Conservation (phyloP, 2,113 vertebrate genomes). For the Aix galericulata region DNA sequence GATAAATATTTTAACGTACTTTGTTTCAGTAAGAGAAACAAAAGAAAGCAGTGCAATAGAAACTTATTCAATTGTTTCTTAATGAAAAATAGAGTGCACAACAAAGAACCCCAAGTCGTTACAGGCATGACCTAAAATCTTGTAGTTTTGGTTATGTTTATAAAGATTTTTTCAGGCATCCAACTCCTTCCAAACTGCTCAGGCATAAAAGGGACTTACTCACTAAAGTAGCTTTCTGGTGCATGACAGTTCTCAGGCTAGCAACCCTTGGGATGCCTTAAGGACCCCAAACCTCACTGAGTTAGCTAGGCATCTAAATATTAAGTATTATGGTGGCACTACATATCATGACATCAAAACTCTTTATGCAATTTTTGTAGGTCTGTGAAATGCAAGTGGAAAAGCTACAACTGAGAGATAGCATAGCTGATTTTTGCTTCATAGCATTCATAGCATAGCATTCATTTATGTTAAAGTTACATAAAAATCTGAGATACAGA, state of each 20-base stretch:
- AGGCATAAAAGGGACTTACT: neutral
- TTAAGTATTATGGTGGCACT: neutral
- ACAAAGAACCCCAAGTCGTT: neutral
- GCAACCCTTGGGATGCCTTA: neutral
- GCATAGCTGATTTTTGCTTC: neutral
- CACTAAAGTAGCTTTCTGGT: neutral
- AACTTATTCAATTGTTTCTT: neutral
- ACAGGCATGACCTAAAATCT: neutral
- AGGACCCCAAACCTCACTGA: neutral
- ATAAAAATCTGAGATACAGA: neutral
- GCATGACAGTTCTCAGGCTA: neutral
- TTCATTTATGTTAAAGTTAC: neutral
- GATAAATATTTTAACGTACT: neutral
- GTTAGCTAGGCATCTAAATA: neutral
- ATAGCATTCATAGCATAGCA: too few relatives aligned
- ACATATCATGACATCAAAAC: neutral
- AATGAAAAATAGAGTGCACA: neutral
- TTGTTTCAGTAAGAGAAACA: neutral
- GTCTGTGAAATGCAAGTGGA: neutral
- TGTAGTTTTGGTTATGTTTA: neutral
- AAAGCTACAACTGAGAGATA: neutral
- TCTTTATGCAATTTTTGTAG: neutral
- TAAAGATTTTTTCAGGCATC: neutral
- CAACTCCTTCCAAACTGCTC: neutral
- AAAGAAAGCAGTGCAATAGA: neutral